Base-by-base conservation (phyloP, 1,140 invertebrate genomes). In the Tetramorium simillimum region DNA sequence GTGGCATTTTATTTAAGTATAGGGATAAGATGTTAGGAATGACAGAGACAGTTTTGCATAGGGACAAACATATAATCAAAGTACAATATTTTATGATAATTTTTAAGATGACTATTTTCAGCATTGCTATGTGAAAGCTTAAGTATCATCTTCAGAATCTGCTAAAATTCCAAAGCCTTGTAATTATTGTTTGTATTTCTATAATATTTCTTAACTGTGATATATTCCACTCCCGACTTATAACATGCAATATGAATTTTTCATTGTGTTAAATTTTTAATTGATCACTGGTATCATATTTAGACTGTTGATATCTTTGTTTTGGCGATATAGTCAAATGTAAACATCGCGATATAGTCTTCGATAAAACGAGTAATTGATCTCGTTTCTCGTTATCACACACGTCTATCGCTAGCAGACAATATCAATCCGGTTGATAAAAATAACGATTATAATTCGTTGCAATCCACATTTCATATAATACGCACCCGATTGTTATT, bases 321-420 rank as follows among this genome's bases (percentile, higher is more conserved):
- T 49, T n/a, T 53, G 37, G 51, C 49, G 5, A 18, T 33, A 56
- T 24, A 16, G 16, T 14, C 33, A 18, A 58, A 70, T 63, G 60
- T 12, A 46, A 56, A 6, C 18, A 10, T 5, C 16, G 37, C 16
- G 65, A 85, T 89, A 40, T 51, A 21, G 49, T 81, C 81, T 56
- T 75, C 69, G 51, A 82, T 70, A 56, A 77, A 72, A 67, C 37
- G 72, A 86, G 63, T 88, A 82, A 77, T 90, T 89, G 87, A 89
- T 84, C 84, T 28, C 70, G 76, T 90, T 90, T 77, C 85, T 84
- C 70, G 84, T 89, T 89, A 89, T 89, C 88, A 58, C 53, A n/a
- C 12, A 24, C 53, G 21, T 72, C 49, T 33, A 33, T 33, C 33
- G 33, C 33, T 33, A 86, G 72, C 73, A 73, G 80, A 43, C 84